Percentiles rank a stretch among this genome's conserved stretches.
These are phyloP conservation scores for Clarias gariepinus DNA, from an alignment of 2,113 vertebrate genomes.

Conservation along the genomic window DNA sequence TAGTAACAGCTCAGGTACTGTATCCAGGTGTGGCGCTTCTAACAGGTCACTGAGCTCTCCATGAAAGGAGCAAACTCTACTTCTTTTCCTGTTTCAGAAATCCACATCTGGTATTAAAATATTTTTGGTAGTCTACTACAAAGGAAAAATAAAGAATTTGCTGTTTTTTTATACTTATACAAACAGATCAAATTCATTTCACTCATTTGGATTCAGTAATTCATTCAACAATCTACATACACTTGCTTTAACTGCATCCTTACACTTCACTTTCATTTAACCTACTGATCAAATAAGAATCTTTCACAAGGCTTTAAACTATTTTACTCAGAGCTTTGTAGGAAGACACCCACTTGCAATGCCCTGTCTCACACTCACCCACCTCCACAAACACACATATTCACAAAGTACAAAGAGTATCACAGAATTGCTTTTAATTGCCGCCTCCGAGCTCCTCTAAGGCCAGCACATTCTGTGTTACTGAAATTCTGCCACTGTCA, in stretches of 20 bases:
- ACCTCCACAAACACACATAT: background rate
- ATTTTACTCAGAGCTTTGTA: slow-evolving; percentile 4
- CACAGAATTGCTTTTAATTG: slow-evolving; percentile 30
- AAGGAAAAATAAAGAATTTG: background rate
- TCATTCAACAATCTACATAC: background rate
- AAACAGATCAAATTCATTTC: background rate
- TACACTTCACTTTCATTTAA: background rate
- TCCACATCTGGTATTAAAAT: background rate
- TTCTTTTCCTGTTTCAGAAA: background rate
- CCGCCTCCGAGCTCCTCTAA: slow-evolving; percentile 1
- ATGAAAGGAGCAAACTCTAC: slow-evolving; percentile 5
- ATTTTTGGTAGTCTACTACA: background rate
- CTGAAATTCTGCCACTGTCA: background rate
- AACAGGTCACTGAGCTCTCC: slow-evolving; percentile 35
- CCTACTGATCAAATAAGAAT: too few species aligned
- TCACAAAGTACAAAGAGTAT: slow-evolving; percentile 15
- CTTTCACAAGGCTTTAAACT: background rate
- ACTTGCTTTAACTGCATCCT: background rate
- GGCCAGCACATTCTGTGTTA: background rate
- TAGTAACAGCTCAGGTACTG: background rate
- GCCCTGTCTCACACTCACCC: background rate
- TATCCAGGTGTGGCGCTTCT: slow-evolving; percentile 34
- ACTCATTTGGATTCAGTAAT: background rate
- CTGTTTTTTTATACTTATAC: background rate
- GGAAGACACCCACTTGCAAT: background rate